A percentile compares a stretch with the other conserved stretches of the same genome.
These are phyloP conservation scores for Cichladusa arquata DNA, from an alignment of 2,113 vertebrate genomes.

Conservation along the genomic window DNA sequence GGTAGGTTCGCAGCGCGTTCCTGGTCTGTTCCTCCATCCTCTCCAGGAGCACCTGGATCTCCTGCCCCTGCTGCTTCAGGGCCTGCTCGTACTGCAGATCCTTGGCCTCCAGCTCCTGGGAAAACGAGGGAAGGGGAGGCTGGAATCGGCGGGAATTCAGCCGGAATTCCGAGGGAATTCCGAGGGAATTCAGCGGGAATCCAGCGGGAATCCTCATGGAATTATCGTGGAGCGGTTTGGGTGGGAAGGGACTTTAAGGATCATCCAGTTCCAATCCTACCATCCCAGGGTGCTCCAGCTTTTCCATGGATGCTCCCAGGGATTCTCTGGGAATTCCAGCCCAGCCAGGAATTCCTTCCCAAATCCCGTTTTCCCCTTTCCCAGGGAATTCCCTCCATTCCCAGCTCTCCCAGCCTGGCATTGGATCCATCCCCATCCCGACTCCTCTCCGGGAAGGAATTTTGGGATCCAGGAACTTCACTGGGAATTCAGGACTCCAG, in stretches of 20 bases:
- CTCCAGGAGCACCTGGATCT: neutral
- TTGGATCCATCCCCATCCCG: too few relatives aligned
- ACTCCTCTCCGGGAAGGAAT: too few relatives aligned
- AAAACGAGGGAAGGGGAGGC: neutral
- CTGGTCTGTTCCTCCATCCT: neutral
- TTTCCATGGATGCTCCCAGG: too few relatives aligned
- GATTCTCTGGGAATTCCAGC: neutral
- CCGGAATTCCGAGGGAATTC: neutral
- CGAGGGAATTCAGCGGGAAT: too few relatives aligned
- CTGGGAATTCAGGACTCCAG: too few relatives aligned
- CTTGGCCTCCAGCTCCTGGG: neutral
- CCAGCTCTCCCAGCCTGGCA: too few relatives aligned
- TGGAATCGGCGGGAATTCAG: neutral
- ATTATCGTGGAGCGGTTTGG: accelerated
- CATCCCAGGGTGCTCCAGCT: too few relatives aligned
- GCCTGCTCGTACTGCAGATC: neutral
- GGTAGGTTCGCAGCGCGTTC: neutral
- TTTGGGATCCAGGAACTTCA: too few relatives aligned
- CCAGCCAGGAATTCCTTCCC: too few relatives aligned
- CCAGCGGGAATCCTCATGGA: neutral
- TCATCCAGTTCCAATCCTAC: accelerated
- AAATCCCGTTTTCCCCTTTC: too few relatives aligned
- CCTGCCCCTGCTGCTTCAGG: neutral
- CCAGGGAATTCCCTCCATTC: too few relatives aligned
- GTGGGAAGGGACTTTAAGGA: neutral